Base-by-base conservation (phyloP, 2,888 invertebrate species). In the Parelbella ahira region DNA sequence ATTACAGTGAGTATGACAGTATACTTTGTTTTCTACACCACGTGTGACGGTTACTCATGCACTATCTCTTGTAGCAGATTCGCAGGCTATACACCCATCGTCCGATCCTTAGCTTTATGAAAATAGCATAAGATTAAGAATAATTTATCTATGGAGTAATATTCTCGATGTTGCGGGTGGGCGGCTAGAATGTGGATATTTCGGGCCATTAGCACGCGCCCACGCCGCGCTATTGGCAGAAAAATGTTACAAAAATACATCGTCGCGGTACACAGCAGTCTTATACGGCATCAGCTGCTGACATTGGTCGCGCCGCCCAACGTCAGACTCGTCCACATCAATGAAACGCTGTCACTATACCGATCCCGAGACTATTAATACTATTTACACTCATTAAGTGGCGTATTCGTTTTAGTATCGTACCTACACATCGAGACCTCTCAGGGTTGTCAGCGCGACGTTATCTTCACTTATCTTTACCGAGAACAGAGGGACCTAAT, bases 381-480 rank as follows among this genome's bases (percentile, higher is more conserved):
- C 25, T 19, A 42, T 27, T 18, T 24, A 30, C 30, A 32, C 8
- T 25, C 23, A 42, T 34, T 34, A 29, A 7, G 21, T 34, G 10
- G 28, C 28, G 25, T 6, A 9, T 32, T 39, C 11, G 11, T 32
- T 30, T 18, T 18, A 19, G 18, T 29, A 19, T 18, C 38, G 23
- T 18, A n/a, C 32, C n/a, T n/a, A n/a, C n/a, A 19, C 15, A 27
- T 37, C 29, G 11, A 27, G 27, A 33, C 8, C 13, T 28, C 41
- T 29, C 42, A 28, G 51, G 47, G 45, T 34, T 37, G 33, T 30
- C 44, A 5, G 24, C 4, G 32, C 10, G 7, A 7, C 56, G 49
- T 75, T 80, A 82, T 83, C 81, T 71, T 44, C 54, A 58, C 68
- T 78, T 79, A 83, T 82, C 79, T 66, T 72, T 73, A 68, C 78